Evolutionary conservation across 1,140 invertebrate genomes (phyloP).

Genomic region (Drosophila fuyamai): DNA sequence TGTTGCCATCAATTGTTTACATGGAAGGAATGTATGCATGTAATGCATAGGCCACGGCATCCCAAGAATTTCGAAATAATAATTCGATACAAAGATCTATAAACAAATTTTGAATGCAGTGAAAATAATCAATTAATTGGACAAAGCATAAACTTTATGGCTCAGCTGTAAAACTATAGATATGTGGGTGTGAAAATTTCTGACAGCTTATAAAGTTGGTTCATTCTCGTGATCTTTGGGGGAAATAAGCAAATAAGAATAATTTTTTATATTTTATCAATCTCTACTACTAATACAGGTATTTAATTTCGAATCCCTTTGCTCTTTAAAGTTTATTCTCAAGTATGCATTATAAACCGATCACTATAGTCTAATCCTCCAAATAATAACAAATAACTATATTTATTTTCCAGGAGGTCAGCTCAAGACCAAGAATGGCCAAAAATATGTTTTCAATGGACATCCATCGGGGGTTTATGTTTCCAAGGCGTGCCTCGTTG

Average conservation of each 20-base stretch:
- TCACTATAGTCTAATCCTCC: no score
- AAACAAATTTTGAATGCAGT: constrained; percentile 54
- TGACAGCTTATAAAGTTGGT: constrained; percentile 23
- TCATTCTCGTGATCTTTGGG: neutral
- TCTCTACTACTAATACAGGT: no score
- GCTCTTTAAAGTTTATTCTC: neutral
- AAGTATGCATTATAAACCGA: neutral
- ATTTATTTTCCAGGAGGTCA: constrained; percentile 71
- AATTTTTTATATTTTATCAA: neutral
- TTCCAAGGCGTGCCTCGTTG: constrained; percentile 65
- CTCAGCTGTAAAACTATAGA: constrained; percentile 19
- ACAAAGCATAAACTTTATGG: constrained; percentile 55
- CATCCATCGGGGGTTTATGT: constrained; percentile 78
- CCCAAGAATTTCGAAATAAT: constrained; percentile 37
- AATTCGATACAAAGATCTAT: constrained; percentile 29
- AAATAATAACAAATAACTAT: neutral
- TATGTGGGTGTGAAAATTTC: constrained; percentile 20
- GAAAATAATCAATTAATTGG: constrained; percentile 54
- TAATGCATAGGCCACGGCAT: constrained; percentile 59
- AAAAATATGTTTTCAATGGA: constrained; percentile 84
- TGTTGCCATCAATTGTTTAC: constrained; percentile 49
- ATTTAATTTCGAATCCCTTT: no score
- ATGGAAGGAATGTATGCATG: constrained; percentile 28
- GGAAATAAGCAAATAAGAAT: neutral
- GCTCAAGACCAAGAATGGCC: constrained; percentile 83